Evolutionary conservation across 1,140 invertebrate species (phyloP), one percentile per base, ranked within the genome.

Genomic region (Carposina sasakii): DNA sequence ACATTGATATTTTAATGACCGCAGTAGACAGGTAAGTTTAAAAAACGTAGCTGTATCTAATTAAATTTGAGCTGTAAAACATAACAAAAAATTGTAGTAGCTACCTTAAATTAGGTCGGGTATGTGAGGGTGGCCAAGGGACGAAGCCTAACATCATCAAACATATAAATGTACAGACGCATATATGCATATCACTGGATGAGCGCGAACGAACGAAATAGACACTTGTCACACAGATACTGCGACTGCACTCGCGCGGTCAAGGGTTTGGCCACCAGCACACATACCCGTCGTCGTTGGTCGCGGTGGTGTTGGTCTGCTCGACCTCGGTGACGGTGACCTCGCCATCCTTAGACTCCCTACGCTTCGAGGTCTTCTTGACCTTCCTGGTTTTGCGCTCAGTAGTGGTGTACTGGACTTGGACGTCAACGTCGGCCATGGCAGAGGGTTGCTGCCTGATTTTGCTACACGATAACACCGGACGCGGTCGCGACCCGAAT

Each of bases 361-460:
- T 89, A 72, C 92, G 90, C 76, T 92, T 93, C 52, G 90, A 92
- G 62, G 90, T 89, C 86, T 95, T 96, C 88, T 94, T 95, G 86
- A 94, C 92, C 90, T 95, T 95, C 84, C 92, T 92, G 77, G 93
- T 92, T 86, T 94, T 94, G 81, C 92, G 90, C 87, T 94, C 92
- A 61, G 92, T 92, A 67, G 91, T 91, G 69, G 91, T 91, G 81
- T 90, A 93, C 86, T 93, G 92, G 88, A 93, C 91, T 88, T 91
- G 90, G 52, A 91, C 90, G 85, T 95, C 93, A 74, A 94, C 93
- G 88, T 95, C 93, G 81, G 92, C 93, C 93, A 95, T 94, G 82
- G 86, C 19, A 36, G n/a, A 79, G 66, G 60, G 43, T 63, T 48
- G 57, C 57, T 64, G 59, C 58, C 56, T 50, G 28, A 60, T 63